These are phyloP conservation scores for Agonopterix alstromeriana DNA, from an alignment of 2,888 invertebrate genomes.

Conservation along the genomic window DNA sequence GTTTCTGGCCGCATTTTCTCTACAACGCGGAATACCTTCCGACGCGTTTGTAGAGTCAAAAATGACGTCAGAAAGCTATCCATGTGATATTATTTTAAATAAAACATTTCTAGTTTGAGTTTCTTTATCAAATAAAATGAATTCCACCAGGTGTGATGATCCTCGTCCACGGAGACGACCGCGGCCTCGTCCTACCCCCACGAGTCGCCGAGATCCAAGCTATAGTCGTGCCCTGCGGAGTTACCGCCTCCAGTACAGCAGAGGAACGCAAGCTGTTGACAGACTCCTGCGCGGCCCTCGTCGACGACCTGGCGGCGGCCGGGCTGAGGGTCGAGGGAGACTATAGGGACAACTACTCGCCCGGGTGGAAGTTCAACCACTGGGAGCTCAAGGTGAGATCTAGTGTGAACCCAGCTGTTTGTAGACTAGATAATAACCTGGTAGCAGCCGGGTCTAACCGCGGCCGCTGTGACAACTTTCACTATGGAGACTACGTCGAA, in stretches of 20 bases:
- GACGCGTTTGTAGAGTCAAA: no score
- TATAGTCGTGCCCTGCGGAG: constrained; percentile 96
- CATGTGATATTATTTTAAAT: no score
- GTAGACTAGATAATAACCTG: no score
- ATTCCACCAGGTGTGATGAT: constrained; percentile 84
- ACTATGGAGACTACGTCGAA: no score
- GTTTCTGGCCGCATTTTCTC: no score
- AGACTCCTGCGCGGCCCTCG: constrained; percentile 82
- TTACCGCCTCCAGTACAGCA: constrained; percentile 87
- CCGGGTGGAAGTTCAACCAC: constrained; percentile 99
- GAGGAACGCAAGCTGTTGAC: constrained; percentile 83
- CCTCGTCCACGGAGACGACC: constrained; percentile 97
- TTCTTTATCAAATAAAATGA: not conserved
- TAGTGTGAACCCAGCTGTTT: no score
- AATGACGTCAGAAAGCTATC: no score
- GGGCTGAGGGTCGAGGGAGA: constrained; percentile 90
- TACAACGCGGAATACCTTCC: no score
- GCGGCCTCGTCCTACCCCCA: constrained; percentile 96
- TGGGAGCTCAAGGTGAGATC: constrained; percentile 91
- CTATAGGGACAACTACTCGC: constrained; percentile 95
- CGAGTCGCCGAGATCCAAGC: constrained; percentile 91
- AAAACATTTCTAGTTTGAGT: no score
- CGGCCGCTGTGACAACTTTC: no score
- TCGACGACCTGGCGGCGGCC: constrained; percentile 75
- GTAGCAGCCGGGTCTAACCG: no score